Evolutionary conservation across 2,113 vertebrate genomes (phyloP), one percentile per base, ranked within the genome.

Genomic region (Trichechus manatus): DNA sequence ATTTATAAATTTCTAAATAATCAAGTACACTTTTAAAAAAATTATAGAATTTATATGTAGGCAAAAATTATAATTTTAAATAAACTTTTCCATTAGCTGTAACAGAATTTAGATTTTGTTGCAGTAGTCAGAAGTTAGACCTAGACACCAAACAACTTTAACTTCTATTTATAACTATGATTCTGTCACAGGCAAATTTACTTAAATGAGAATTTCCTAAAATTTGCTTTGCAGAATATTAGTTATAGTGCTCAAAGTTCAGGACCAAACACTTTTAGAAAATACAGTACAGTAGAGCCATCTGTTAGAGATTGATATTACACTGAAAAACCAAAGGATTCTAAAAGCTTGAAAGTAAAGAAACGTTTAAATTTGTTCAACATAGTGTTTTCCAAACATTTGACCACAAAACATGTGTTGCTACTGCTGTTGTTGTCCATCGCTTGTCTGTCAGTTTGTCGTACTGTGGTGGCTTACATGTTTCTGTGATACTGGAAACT

Each of bases 191-290:
- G 50, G 8, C 9, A 95, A 93, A 50, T 61, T 86, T 83, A 79
- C 29, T 97, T 63, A 82, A 86, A 77, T 81, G 31, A 72, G 8
- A 0, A 89, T 92, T 63, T 82, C 29, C n/a, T 92, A 64, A 93
- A 66, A 8, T 68, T 53, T 29, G 27, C 83, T 70, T 17, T 33
- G 0, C 29, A 50, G 63, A 87, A 31, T 88, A 44, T 77, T 94
- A 78, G 68, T 81, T 96, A 33, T 79, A 81, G 42, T 89, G 22
- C 23, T 75, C n/a, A 89, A 92, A 94, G 3, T 74, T 68, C 27
- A 87, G 44, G 61, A 23, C 1, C 36, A 83, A 95, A 61, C 29
- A 5, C 25, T 80, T 27, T 93, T 89, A n/a, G 20, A 87, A 92
- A 84, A 61, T 36, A 19, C 8, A 74, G 9, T 25, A 74, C 77